Base-by-base conservation (phyloP, 2,888 invertebrate species). In the Chaetogeoica ovagalla region DNA sequence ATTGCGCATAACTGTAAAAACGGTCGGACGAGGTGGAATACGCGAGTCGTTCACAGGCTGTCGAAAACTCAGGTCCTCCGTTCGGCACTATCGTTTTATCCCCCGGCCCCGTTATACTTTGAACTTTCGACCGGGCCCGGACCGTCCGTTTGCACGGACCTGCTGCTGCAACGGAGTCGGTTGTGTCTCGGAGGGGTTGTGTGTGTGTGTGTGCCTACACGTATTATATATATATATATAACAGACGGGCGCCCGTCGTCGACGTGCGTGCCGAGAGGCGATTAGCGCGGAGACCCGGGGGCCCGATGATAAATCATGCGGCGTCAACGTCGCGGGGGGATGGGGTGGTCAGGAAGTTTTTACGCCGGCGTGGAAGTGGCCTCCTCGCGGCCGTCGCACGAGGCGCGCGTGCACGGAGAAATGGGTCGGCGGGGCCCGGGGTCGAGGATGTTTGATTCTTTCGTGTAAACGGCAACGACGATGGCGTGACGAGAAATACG, bases 191-290 rank as follows among this genome's bases (percentile, higher is more conserved):
- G 23, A 5, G 52, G 6, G 30, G 19, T 15, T 17, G 23, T 52
- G 19, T 37, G n/a, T n/a, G n/a, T n/a, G n/a, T n/a, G n/a, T n/a
- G n/a, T n/a, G n/a, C n/a, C n/a, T n/a, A n/a, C n/a, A n/a, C n/a
- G n/a, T n/a, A n/a, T n/a, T n/a, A n/a, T n/a, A n/a, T n/a, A n/a
- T n/a, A n/a, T n/a, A n/a, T n/a, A n/a, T n/a, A n/a, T n/a, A n/a
- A n/a, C n/a, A n/a, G n/a, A n/a, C n/a, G 30, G 30, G 13, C 52
- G 15, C 17, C 17, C 7, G 37, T n/a, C 15, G 57, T 5, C 37
- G 70, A 30, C 15, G 48, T 73, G 62, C 73, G 73, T 73, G 73
- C 62, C 30, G 30, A 63, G n/a, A 62, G 73, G 48, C 62, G 73
- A 73, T 73, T 73, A 73, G 48, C 62, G 8, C n/a, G n/a, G 30